Percentiles rank a stretch among this genome's conserved stretches.
Evolutionary conservation across 2,113 vertebrate genomes (phyloP).

Genomic region (Dasyurus viverrinus): DNA sequence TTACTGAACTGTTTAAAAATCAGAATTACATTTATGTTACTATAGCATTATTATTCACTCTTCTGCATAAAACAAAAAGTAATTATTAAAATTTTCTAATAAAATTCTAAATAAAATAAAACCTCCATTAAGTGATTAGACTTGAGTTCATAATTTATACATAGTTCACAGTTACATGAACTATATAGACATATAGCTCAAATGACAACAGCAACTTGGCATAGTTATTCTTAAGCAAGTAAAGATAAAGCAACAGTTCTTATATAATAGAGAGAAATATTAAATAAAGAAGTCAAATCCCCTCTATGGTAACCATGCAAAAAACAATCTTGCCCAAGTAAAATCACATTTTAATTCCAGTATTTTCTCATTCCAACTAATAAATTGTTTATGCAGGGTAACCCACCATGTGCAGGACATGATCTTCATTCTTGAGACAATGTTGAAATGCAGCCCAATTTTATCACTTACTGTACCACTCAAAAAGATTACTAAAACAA

Average conservation of each 20-base stretch:
- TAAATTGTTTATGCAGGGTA: slow-evolving; percentile 23
- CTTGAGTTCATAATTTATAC: background rate
- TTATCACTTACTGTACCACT: slow-evolving; percentile 60
- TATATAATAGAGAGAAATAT: slow-evolving; percentile 31
- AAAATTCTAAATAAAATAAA: background rate
- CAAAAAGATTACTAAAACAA: background rate
- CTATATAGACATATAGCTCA: background rate
- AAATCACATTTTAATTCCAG: slow-evolving; percentile 48
- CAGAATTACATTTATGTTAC: background rate
- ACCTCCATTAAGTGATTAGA: background rate
- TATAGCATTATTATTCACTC: slow-evolving; percentile 29
- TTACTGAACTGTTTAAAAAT: background rate
- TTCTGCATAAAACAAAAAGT: background rate
- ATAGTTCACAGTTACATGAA: no score
- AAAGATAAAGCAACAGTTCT: slow-evolving; percentile 22
- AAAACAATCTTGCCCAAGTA: background rate
- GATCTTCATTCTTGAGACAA: slow-evolving; percentile 50
- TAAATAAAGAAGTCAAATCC: slow-evolving; percentile 36
- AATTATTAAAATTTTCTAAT: slow-evolving; percentile 14
- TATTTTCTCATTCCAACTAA: slow-evolving; percentile 21
- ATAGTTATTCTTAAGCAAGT: slow-evolving; percentile 10
- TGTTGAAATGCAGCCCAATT: slow-evolving; percentile 44
- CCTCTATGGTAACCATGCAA: slow-evolving; percentile 45
- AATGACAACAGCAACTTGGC: slow-evolving; percentile 16
- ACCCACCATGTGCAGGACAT: slow-evolving; percentile 15